phyloP scores from a whole-genome alignment of 2,888 invertebrate genomes.

The Stenurella melanura region DNA sequence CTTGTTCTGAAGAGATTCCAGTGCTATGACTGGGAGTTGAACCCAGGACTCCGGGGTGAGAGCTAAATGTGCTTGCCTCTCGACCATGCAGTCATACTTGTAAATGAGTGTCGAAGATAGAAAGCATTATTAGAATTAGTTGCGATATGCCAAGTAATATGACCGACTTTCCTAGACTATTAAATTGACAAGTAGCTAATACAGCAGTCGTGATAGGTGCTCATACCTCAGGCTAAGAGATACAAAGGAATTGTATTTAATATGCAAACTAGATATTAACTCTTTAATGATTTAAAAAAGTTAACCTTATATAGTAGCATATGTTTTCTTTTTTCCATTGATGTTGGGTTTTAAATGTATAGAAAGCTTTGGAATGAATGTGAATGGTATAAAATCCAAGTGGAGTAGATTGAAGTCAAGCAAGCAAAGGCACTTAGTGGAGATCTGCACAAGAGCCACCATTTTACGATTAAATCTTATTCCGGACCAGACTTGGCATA shows the following conservation, averaged over 20 bases:
- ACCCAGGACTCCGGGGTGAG: no score
- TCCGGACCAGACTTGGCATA: constrained; percentile 67
- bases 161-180: background rate
- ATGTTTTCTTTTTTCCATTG: constrained; percentile 8
- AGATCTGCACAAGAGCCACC: constrained; percentile 67
- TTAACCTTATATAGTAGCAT: background rate
- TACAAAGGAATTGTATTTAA: background rate
- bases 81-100: no score
- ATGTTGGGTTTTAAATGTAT: constrained; percentile 9
- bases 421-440: constrained; percentile 66
- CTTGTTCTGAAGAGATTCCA: no score
- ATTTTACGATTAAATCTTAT: constrained; percentile 71
- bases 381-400: constrained; percentile 34
- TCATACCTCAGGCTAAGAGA: background rate
- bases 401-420: constrained; percentile 61
- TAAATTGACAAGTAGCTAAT: background rate
- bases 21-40: no score
- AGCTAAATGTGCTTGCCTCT: no score
- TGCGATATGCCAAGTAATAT: background rate
- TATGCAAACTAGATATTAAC: background rate
- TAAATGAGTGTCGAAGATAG: background rate
- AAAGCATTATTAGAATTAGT: background rate
- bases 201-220: background rate
- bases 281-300: background rate
- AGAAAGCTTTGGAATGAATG: constrained; percentile 47